phyloP scores from a whole-genome alignment of 2,113 vertebrate species.

The Mystacornis crossleyi region DNA sequence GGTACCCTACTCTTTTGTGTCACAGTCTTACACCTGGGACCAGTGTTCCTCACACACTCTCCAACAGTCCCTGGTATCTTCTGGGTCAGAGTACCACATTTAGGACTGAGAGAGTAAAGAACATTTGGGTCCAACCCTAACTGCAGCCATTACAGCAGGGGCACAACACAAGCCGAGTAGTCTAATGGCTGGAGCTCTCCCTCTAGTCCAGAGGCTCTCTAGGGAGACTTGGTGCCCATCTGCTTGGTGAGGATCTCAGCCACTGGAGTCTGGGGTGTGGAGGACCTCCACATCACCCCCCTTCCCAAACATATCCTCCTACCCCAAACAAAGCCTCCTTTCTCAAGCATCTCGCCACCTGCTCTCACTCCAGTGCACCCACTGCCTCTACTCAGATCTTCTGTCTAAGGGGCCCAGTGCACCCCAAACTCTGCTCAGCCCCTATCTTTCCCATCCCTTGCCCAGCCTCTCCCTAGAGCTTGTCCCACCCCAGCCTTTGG shows the following conservation, averaged over 20 bases:
- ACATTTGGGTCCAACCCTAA: neutral
- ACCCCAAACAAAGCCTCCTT: too few species aligned
- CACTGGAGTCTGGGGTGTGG: neutral
- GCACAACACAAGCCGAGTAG: neutral
- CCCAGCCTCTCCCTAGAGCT: neutral
- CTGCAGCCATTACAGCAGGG: neutral
- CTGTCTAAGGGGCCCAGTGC: neutral
- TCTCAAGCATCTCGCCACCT: accelerated
- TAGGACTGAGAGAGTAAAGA: neutral
- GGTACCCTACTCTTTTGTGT: accelerated
- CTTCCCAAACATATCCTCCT: neutral
- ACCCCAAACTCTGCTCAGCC: neutral
- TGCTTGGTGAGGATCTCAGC: neutral
- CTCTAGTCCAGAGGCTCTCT: neutral
- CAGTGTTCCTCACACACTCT: neutral
- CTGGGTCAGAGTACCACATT: neutral
- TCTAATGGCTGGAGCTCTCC: neutral
- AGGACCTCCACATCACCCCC: neutral
- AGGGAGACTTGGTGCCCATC: neutral
- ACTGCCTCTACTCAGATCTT: neutral
- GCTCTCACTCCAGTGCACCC: neutral
- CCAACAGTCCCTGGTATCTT: neutral
- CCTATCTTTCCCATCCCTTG: neutral
- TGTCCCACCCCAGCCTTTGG: neutral
- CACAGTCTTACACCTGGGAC: neutral